phyloP scores from a whole-genome alignment of 2,888 invertebrate genomes.

The Entomobrya multifasciata region DNA sequence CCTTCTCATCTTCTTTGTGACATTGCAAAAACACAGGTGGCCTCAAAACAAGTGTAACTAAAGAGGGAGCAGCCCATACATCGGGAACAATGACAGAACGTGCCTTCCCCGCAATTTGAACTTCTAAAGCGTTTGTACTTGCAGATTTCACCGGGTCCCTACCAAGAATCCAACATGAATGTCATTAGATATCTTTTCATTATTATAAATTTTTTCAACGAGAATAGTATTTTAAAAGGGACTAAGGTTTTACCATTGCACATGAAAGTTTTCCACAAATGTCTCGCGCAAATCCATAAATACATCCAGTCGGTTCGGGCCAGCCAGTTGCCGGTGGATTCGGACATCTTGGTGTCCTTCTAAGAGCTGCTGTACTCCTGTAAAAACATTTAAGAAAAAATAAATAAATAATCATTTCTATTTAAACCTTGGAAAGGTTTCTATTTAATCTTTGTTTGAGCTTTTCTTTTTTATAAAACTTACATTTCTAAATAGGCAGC shows the following conservation, averaged over 20 bases:
- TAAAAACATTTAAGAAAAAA: no score
- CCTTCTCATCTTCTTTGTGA: constrained; percentile 17
- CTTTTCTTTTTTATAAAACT: no score
- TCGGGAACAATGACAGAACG: constrained; percentile 50
- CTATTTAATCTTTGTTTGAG: no score
- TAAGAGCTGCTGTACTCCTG: constrained; percentile 16
- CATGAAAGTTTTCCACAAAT: constrained; percentile 58
- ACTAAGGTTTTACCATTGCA: constrained; percentile 52
- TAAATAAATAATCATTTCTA: no score
- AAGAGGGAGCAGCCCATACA: constrained; percentile 61
- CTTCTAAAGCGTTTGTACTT: constrained; percentile 50
- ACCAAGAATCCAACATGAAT: neutral
- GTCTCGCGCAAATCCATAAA: constrained; percentile 48
- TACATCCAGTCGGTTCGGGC: constrained; percentile 50
- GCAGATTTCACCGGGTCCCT: constrained; percentile 65
- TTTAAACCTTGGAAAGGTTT: no score
- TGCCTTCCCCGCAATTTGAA: constrained; percentile 60
- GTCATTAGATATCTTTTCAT: no score
- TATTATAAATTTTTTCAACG: no score
- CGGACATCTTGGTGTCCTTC: constrained; percentile 42
- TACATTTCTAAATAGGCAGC: constrained; percentile 8
- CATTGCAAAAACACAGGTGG: constrained; percentile 65
- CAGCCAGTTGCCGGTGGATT: constrained; percentile 53
- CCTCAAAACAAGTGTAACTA: constrained; percentile 59
- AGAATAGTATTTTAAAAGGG: no score